Evolutionary conservation across 2,888 invertebrate species (phyloP).

Genomic region (Girardia tigrina): DNA sequence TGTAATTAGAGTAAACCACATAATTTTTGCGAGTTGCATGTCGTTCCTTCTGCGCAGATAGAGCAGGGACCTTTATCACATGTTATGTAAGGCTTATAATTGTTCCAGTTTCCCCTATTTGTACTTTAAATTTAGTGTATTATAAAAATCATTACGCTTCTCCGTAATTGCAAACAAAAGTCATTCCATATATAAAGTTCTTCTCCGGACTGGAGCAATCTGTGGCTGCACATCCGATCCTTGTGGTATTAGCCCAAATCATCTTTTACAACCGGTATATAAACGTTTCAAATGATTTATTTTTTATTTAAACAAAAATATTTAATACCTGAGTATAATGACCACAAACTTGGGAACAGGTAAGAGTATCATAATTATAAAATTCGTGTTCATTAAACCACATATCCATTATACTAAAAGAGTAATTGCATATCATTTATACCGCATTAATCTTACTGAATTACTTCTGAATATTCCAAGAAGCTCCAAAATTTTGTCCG

Average conservation of each 20-base stretch:
- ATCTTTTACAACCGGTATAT: too few species aligned
- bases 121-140: background rate
- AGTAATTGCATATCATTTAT: background rate
- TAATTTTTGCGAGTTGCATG: background rate
- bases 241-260: constrained; percentile 16
- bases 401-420: background rate
- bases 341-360: background rate
- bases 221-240: constrained; percentile 13
- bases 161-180: constrained; percentile 14
- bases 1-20: background rate
- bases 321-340: constrained; percentile 20
- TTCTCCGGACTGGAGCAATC: constrained; percentile 1
- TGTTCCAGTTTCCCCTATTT: background rate
- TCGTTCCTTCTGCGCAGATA: background rate
- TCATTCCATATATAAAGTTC: background rate
- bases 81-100: background rate
- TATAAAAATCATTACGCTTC: background rate
- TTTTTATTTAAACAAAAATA: background rate
- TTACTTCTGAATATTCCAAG: constrained; percentile 7
- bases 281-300: background rate
- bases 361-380: background rate
- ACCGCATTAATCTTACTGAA: background rate
- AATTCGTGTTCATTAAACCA: background rate
- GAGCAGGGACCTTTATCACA: background rate
- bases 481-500: constrained; percentile 14